A percentile compares a stretch with the other conserved stretches of the same genome.
Evolutionary conservation across 2,797 vertebrate genomes (phyloP).

Genomic region (Yasuhikotakia modesta): DNA sequence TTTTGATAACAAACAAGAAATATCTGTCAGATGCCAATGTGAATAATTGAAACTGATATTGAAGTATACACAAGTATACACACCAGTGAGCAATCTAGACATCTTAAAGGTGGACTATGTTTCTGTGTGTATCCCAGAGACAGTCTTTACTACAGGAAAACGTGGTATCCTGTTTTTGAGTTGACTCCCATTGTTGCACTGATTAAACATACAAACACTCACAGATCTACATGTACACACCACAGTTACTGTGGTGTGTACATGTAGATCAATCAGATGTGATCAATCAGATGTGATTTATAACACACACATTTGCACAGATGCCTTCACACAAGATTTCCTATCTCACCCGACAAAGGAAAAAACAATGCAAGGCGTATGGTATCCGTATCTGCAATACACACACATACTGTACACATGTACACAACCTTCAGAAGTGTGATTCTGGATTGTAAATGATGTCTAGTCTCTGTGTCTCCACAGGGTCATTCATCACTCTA

Average conservation of each 20-base stretch:
- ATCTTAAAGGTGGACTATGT: no score
- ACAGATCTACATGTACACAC: slow-evolving; percentile 34
- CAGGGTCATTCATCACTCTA: slow-evolving; percentile 43
- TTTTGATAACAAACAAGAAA: not conserved
- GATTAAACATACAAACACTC: slow-evolving; percentile 49
- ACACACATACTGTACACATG: slow-evolving; percentile 19
- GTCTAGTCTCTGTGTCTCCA: slow-evolving; percentile 63
- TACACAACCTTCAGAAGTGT: slow-evolving; percentile 24
- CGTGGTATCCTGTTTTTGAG: slow-evolving; percentile 83
- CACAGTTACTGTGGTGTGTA: slow-evolving; percentile 22
- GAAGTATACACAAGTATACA: not conserved
- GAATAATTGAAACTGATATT: not conserved
- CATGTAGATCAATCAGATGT: not conserved
- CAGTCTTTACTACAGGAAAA: slow-evolving; percentile 76
- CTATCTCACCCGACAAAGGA: not conserved
- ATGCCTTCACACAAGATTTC: not conserved
- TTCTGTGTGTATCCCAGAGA: slow-evolving; percentile 30
- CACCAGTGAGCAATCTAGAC: no score
- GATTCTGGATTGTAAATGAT: slow-evolving; percentile 53
- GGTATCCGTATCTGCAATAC: no score
- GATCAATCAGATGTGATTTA: slow-evolving; percentile 25
- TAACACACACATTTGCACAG: slow-evolving; percentile 9
- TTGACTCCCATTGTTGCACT: slow-evolving; percentile 75
- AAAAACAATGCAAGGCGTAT: not conserved
- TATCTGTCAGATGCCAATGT: not conserved